These are phyloP conservation scores for Heliconius melpomene DNA, from an alignment of 1,140 invertebrate genomes.

Conservation along the genomic window DNA sequence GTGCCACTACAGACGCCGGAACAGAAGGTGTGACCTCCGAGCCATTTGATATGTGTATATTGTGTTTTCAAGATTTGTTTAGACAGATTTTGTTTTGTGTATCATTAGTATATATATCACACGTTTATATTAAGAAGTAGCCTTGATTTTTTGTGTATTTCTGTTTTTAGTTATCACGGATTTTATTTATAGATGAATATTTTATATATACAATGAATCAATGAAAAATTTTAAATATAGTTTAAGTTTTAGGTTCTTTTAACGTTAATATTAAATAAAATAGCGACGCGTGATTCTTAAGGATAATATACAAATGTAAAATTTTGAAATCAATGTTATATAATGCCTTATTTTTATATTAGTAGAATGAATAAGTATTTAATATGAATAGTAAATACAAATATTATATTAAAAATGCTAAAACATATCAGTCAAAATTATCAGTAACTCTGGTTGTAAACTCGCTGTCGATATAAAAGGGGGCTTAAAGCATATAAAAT, in stretches of 20 bases:
- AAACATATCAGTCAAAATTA: no score
- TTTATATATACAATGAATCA: background rate
- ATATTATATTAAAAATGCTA: no score
- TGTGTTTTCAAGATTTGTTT: background rate
- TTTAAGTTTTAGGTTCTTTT: no score
- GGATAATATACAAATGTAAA: no score
- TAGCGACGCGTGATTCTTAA: no score
- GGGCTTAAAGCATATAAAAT: background rate
- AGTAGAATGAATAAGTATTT: background rate
- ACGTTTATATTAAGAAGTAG: background rate
- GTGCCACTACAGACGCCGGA: slow-evolving; percentile 67
- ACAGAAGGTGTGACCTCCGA: slow-evolving; percentile 61
- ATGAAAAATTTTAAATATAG: background rate
- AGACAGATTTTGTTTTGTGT: background rate
- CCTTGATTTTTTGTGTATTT: background rate
- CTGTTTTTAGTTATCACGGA: no score
- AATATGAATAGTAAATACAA: background rate
- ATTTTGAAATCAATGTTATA: background rate
- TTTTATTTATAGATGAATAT: no score
- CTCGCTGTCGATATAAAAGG: background rate
- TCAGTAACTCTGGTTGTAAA: no score
- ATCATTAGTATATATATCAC: background rate
- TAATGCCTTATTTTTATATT: background rate
- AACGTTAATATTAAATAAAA: no score
- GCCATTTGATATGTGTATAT: slow-evolving; percentile 6